These are phyloP conservation scores for Prorops nasuta DNA, from an alignment of 1,140 invertebrate species.

Conservation along the genomic window DNA sequence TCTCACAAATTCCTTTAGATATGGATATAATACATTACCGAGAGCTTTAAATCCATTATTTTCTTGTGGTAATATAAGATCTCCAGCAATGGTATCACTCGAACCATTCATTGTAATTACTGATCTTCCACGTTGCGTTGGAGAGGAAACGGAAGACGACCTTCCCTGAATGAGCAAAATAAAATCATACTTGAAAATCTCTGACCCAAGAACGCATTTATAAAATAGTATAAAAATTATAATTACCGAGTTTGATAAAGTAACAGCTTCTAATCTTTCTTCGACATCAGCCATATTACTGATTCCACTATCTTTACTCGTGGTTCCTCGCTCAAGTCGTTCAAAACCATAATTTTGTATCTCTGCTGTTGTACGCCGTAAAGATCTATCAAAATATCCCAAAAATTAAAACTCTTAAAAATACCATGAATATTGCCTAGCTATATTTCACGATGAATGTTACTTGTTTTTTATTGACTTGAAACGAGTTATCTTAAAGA, in stretches of 20 bases:
- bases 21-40: too few species aligned
- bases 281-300: slow-evolving; percentile 74
- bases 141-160: slow-evolving; percentile 55
- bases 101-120: slow-evolving; percentile 50
- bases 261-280: slow-evolving; percentile 59
- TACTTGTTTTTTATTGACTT: too few species aligned
- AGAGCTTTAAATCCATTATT: slow-evolving; percentile 54
- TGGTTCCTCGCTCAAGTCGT: slow-evolving; percentile 72
- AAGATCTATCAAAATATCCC: slow-evolving; percentile 58
- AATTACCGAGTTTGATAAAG: slow-evolving; percentile 49
- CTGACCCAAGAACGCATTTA: neutral
- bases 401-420: slow-evolving; percentile 15
- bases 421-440: too few species aligned
- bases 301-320: slow-evolving; percentile 86
- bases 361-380: slow-evolving; percentile 88
- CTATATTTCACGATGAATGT: too few species aligned
- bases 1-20: too few species aligned
- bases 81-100: slow-evolving; percentile 50
- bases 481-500: slow-evolving; percentile 1
- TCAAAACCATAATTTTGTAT: slow-evolving; percentile 87
- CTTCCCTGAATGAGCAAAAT: slow-evolving; percentile 49
- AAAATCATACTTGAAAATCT: slow-evolving; percentile 1
- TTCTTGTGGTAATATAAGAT: slow-evolving; percentile 51
- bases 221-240: too few species aligned
- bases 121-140: slow-evolving; percentile 50